Percentiles rank a stretch among this genome's conserved stretches.
These are phyloP conservation scores for Otocyon megalotis DNA, from an alignment of 2,113 vertebrate species.

Conservation along the genomic window DNA sequence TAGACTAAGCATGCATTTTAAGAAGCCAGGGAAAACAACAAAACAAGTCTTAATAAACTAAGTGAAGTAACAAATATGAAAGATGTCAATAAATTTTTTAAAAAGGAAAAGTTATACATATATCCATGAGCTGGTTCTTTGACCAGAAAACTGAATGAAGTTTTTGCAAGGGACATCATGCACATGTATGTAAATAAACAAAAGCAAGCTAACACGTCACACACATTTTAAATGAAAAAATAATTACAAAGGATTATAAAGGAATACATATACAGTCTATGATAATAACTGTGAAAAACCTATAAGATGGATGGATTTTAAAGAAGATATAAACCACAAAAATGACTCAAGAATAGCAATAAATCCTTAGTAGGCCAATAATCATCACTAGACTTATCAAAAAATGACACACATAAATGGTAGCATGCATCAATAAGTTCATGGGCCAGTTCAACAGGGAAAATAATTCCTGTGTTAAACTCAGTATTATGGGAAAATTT, in stretches of 20 bases:
- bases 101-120: constrained; percentile 32
- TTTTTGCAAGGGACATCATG: not conserved
- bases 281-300: not conserved
- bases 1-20: not conserved
- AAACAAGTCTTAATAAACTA: constrained; percentile 41
- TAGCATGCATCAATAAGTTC: not conserved
- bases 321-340: not conserved
- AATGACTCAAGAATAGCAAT: not conserved
- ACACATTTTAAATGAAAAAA: constrained; percentile 18
- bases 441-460: not conserved
- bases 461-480: constrained; percentile 9
- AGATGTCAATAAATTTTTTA: not conserved
- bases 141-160: not conserved
- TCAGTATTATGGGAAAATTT: not conserved
- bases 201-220: not conserved
- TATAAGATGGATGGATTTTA: not conserved
- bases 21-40: constrained; percentile 18
- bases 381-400: not conserved
- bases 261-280: not conserved
- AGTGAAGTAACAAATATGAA: constrained; percentile 14
- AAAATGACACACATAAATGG: not conserved
- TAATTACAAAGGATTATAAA: constrained; percentile 33
- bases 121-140: not conserved
- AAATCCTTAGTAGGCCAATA: not conserved
- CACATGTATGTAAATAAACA: not conserved